A percentile compares a stretch with the other conserved stretches of the same genome.
phyloP scores from a whole-genome alignment of 2,113 vertebrate species.

The Lampris incognitus region DNA sequence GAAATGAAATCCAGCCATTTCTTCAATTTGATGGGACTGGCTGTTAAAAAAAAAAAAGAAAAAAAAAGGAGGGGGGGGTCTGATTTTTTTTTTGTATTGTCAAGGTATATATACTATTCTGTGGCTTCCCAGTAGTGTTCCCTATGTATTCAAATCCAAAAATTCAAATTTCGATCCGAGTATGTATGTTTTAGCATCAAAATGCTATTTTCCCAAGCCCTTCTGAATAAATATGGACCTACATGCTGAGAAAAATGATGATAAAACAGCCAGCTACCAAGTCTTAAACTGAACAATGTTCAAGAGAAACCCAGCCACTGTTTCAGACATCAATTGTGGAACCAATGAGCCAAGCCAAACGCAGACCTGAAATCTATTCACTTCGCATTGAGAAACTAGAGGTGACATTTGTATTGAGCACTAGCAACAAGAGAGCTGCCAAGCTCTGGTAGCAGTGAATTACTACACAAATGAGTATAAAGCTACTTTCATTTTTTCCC shows the following conservation, averaged over 20 bases:
- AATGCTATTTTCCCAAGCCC: neutral
- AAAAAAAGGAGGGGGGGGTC: too few relatives aligned
- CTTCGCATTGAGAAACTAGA: conserved; percentile 28
- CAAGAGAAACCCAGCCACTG: neutral
- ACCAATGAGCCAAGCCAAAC: conserved; percentile 29
- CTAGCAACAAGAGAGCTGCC: conserved; percentile 25
- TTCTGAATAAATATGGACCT: neutral
- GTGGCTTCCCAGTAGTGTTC: too few relatives aligned
- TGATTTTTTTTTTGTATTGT: too few relatives aligned
- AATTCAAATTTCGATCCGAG: too few relatives aligned
- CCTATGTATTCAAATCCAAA: too few relatives aligned
- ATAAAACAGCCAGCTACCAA: neutral
- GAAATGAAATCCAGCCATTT: too few relatives aligned
- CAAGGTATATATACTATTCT: too few relatives aligned
- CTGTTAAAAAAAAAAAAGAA: too few relatives aligned
- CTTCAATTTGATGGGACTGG: too few relatives aligned
- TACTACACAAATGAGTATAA: conserved; percentile 49
- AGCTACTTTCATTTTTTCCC: conserved; percentile 36
- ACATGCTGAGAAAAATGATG: neutral
- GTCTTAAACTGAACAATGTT: conserved; percentile 5
- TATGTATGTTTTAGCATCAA: too few relatives aligned
- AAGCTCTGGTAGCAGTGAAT: conserved; percentile 37
- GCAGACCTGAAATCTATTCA: conserved; percentile 44
- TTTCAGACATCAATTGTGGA: conserved; percentile 32
- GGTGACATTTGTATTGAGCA: conserved; percentile 32